Base-by-base conservation (phyloP, 2,888 invertebrate genomes). In the Quadriops clusia region DNA sequence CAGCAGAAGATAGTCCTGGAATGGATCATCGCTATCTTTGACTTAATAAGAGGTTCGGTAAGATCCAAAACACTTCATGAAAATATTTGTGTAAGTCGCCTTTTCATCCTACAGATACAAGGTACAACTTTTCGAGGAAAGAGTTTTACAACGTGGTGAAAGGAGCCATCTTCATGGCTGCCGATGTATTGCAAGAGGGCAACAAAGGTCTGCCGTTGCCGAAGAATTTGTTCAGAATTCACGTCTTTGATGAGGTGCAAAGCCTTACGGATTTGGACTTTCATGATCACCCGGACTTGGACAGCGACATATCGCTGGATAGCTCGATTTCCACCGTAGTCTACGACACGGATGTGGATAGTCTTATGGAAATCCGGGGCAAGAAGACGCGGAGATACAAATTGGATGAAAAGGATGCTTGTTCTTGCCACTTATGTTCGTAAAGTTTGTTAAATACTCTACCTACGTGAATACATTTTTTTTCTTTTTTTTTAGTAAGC, bases 21-120 rank as follows among this genome's bases (percentile, higher is more conserved):
- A 28, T 61, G 61, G 61, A 30, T 60, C 16, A 23, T 55, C 11
- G 54, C 46, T 34, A 37, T 57, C 9, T 49, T 61, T 31, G 49
- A 58, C 40, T 34, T 60, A 13, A 49, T 61, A 23, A 48, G 50
- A 43, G 53, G 56, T 54, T 41, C n/a, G 18, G 23, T 16, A 9
- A 32, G 26, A 27, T 10, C 21, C 21, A 3, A 28, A 27, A 5
- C 3, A 15, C 8, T 15, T 30, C 17, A 23, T 10, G 16, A n/a
- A 23, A 24, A 17, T n/a, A 9, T 4, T 7, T 10, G 7, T 4
- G 5, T 13, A 13, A 22, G n/a, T n/a, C n/a, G n/a, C n/a, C 11
- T 18, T 18, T 17, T 30, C 30, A 27, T 36, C 29, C 23, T 39
- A 10, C 23, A 58, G 58, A 51, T 43, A 46, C 49, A 3, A 26